A percentile compares a stretch with the other conserved stretches of the same genome.
Conservation (phyloP, 2,888 invertebrate genomes). For the Folsomia manolachei region DNA sequence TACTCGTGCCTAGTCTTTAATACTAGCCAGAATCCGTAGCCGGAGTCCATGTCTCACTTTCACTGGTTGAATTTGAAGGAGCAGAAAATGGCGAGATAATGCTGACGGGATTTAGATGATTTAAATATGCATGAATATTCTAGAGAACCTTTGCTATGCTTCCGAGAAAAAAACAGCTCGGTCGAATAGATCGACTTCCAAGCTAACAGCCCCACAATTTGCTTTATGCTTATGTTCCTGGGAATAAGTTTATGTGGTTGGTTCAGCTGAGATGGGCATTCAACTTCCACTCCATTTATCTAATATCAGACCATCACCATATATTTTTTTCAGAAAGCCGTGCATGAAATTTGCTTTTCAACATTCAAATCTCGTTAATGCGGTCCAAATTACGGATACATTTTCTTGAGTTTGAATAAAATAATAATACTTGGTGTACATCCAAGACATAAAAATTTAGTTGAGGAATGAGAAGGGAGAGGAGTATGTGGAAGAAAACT, state of each 20-base stretch:
- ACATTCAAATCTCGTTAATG: background rate
- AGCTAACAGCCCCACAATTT: too few species aligned
- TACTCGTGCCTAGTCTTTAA: background rate
- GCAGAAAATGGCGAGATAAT: conserved; percentile 19
- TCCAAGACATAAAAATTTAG: too few species aligned
- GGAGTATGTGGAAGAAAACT: background rate
- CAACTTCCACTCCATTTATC: too few species aligned
- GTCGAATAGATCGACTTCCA: too few species aligned
- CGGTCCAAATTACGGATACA: background rate
- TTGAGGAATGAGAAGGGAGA: too few species aligned
- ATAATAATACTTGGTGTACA: background rate
- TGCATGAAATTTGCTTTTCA: background rate
- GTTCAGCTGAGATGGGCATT: too few species aligned
- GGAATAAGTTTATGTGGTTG: too few species aligned
- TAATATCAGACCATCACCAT: background rate
- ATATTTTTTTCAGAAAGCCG: background rate
- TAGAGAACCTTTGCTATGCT: too few species aligned
- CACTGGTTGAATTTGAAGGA: background rate
- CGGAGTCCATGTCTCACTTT: too few species aligned
- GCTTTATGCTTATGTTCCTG: too few species aligned
- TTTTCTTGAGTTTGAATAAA: background rate
- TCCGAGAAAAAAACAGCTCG: too few species aligned
- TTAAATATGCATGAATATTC: conserved; percentile 23
- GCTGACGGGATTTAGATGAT: conserved; percentile 17
- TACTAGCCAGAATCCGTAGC: background rate